These are phyloP conservation scores for Sebastes melanostomus DNA, from an alignment of 2,797 vertebrate genomes.

Conservation along the genomic window DNA sequence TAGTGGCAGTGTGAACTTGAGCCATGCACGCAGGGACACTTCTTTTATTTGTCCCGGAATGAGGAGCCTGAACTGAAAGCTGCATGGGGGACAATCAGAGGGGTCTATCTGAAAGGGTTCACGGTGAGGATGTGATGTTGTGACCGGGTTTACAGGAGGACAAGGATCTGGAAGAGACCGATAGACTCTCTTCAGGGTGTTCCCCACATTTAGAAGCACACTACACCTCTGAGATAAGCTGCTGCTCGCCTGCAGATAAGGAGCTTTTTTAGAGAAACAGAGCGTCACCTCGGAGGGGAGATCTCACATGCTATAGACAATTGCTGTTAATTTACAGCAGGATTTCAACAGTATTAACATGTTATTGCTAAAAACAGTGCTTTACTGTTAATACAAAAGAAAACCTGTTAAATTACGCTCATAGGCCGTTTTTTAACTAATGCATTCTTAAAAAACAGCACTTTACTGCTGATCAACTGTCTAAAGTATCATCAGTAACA, in stretches of 20 bases:
- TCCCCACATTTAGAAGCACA: slow-evolving; percentile 70
- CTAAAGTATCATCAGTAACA: too few species aligned
- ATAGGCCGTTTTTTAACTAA: too few species aligned
- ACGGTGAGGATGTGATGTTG: slow-evolving; percentile 32
- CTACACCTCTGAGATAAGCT: slow-evolving; percentile 85
- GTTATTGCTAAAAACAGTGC: too few species aligned
- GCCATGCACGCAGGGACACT: neutral
- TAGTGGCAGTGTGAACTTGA: slow-evolving; percentile 29
- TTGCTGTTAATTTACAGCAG: too few species aligned
- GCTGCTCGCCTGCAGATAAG: slow-evolving; percentile 81
- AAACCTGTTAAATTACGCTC: too few species aligned
- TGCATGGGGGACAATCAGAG: neutral
- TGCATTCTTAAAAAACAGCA: too few species aligned
- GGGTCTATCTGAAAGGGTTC: slow-evolving; percentile 4
- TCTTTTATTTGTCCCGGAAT: neutral
- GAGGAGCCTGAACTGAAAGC: neutral
- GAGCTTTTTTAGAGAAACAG: slow-evolving; percentile 20
- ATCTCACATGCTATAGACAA: neutral
- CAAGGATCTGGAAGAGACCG: slow-evolving; percentile 76
- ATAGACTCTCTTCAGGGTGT: slow-evolving; percentile 84
- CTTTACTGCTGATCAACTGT: too few species aligned
- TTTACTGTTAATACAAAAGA: too few species aligned
- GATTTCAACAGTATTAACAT: too few species aligned
- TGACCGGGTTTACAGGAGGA: slow-evolving; percentile 63
- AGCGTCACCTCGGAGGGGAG: neutral